Evolutionary conservation across 2,888 invertebrate genomes (phyloP).

Genomic region (Aplocera efformata): DNA sequence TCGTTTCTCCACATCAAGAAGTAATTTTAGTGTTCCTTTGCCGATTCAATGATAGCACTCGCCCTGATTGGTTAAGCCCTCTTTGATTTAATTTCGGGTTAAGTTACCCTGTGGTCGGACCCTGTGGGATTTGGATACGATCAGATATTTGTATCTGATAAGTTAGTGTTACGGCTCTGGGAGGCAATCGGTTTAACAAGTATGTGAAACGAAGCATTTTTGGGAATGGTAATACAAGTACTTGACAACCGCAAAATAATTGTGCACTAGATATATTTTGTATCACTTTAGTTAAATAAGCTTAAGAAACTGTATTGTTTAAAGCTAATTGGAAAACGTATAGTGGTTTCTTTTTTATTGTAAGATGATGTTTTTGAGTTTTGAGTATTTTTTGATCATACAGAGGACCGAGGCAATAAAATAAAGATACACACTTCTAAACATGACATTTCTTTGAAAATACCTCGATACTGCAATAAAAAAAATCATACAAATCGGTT

Average conservation of each 20-base stretch:
- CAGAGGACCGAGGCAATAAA: too few species aligned
- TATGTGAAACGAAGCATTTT: constrained; percentile 21
- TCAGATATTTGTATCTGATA: constrained; percentile 51
- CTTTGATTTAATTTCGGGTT: constrained; percentile 80
- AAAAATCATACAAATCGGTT: too few species aligned
- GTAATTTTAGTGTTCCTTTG: constrained; percentile 80
- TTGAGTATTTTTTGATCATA: too few species aligned
- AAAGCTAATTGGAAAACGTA: too few species aligned
- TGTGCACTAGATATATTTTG: too few species aligned
- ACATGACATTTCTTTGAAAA: too few species aligned
- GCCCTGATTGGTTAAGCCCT: constrained; percentile 78
- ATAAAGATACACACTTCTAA: too few species aligned
- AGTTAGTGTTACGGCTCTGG: constrained; percentile 39
- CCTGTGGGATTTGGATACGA: constrained; percentile 63
- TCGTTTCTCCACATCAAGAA: constrained; percentile 80
- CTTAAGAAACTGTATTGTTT: too few species aligned
- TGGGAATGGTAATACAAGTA: constrained; percentile 9
- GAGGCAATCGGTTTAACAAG: constrained; percentile 25
- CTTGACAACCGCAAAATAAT: constrained; percentile 1
- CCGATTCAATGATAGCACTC: constrained; percentile 81
- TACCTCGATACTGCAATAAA: too few species aligned
- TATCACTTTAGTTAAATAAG: too few species aligned
- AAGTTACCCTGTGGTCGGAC: constrained; percentile 70
- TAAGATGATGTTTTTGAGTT: too few species aligned
- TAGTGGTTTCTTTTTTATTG: too few species aligned